Conservation (phyloP, 2,113 vertebrate species). For the Peromyscus maniculatus region DNA sequence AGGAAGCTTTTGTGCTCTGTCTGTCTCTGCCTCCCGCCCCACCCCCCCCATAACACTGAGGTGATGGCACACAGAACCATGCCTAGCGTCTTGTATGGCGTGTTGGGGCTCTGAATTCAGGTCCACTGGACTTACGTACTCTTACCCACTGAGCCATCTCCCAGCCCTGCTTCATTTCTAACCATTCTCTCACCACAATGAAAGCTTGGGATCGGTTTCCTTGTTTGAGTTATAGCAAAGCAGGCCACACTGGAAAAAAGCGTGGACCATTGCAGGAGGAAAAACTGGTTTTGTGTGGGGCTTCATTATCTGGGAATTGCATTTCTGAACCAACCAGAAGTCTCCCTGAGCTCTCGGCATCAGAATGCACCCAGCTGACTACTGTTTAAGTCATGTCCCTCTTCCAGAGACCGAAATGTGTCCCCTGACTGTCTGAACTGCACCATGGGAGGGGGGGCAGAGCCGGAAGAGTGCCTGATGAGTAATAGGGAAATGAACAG, state of each 20-base stretch:
- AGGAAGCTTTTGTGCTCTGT: not conserved
- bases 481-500: not conserved
- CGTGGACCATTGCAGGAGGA: not conserved
- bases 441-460: not conserved
- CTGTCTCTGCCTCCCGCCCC: not conserved
- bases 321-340: not conserved
- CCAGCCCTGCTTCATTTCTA: not conserved
- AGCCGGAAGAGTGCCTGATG: not conserved
- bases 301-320: not conserved
- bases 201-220: not conserved
- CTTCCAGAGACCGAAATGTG: not conserved
- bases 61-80: not conserved
- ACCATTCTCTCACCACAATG: not conserved
- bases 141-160: not conserved
- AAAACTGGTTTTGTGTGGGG: not conserved
- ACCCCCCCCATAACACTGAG: not conserved
- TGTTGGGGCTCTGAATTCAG: not conserved
- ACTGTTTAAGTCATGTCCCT: not conserved
- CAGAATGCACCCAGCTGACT: not conserved
- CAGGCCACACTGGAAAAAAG: constrained; percentile 2
- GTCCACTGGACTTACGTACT: not conserved
- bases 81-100: not conserved
- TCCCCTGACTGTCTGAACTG: not conserved
- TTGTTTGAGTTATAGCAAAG: not conserved
- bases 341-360: not conserved